Evolutionary conservation across 2,113 vertebrate genomes (phyloP), one percentile per base, ranked within the genome.

Genomic region (Polyodon spathula): DNA sequence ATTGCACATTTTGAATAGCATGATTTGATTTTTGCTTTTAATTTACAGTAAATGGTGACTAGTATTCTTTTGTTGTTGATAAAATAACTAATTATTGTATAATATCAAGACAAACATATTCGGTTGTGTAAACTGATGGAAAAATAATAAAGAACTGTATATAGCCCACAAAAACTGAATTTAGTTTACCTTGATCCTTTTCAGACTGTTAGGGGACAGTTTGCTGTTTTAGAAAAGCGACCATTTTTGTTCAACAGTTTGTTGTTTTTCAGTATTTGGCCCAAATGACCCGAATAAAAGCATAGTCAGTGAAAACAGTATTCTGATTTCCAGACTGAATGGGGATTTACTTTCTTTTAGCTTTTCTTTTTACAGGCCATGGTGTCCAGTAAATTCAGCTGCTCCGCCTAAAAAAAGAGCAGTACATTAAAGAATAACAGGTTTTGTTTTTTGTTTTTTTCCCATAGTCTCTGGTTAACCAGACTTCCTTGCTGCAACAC

Each of bases 91-190:
- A 27, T 27, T 27, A 27, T 27, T 27, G 27, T 27, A 27, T 66
- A 68, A 75, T 78, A 77, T 84, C 77, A 79, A 69, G 75, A 73
- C 60, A 78, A 65, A 58, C 39, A n/a, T n/a, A n/a, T n/a, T n/a
- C n/a, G n/a, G n/a, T n/a, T n/a, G n/a, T n/a, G n/a, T n/a, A n/a
- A n/a, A n/a, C n/a, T n/a, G n/a, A n/a, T n/a, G n/a, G n/a, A n/a
- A n/a, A n/a, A n/a, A n/a, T n/a, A 27, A 27, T 27, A 27, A 27
- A 27, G 2, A 2, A 27, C 27, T 27, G 27, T 27, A 2, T 27
- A 14, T 54, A 43, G 59, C 38, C 41, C 57, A 40, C 38, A 37
- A n/a, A 46, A 11, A 54, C 37, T n/a, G n/a, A 39, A 41, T 38
- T 44, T 8, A 5, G 5, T 51, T 37, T 39, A 10, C 37, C 17